phyloP scores from a whole-genome alignment of 2,888 invertebrate genomes.

The Pycnomerus fuliginosus region DNA sequence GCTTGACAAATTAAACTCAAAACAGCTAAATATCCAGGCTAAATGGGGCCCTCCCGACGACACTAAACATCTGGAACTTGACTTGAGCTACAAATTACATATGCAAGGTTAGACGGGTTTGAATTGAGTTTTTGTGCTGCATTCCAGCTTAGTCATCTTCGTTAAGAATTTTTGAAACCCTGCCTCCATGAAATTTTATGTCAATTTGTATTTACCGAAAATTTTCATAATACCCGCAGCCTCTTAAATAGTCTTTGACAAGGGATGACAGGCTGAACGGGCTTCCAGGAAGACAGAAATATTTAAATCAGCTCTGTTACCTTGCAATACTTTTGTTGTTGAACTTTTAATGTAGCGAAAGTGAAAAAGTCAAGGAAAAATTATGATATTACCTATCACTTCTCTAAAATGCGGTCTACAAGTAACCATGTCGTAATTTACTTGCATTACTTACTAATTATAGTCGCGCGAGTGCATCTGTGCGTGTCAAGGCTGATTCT shows the following conservation, averaged over 20 bases:
- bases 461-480: constrained; percentile 16
- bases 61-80: constrained; percentile 18
- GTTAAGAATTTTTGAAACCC: no score
- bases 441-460: constrained; percentile 11
- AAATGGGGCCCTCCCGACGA: constrained; percentile 14
- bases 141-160: no score
- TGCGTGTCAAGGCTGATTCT: constrained; percentile 18
- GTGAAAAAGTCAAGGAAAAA: constrained; percentile 22
- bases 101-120: constrained; percentile 10
- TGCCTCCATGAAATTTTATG: no score
- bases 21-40: constrained; percentile 17
- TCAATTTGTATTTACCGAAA: no score
- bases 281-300: no score
- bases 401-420: constrained; percentile 1
- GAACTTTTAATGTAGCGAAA: no score
- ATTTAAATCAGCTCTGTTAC: no score
- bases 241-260: no score
- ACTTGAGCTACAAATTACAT: constrained; percentile 13
- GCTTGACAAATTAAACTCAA: constrained; percentile 24
- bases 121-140: no score
- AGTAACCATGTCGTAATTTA: constrained; percentile 1
- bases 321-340: no score
- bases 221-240: no score
- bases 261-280: no score
- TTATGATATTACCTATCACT: constrained; percentile 12